Evolutionary conservation across 2,888 invertebrate species (phyloP).

Genomic region (Nomada fabriciana): DNA sequence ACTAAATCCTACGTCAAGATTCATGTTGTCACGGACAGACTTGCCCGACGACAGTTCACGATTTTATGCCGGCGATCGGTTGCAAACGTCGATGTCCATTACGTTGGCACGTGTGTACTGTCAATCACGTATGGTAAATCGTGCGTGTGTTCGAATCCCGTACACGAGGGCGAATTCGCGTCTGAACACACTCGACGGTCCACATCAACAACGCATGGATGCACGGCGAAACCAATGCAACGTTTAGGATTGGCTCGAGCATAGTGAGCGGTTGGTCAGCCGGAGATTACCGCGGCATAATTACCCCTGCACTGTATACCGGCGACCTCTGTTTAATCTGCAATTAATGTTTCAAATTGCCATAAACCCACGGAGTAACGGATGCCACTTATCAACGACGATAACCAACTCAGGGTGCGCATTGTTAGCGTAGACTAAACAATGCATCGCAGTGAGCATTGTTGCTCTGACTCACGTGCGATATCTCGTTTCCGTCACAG

Average conservation of each 20-base stretch:
- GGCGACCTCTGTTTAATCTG: conserved; percentile 81
- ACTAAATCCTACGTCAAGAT: conserved; percentile 52
- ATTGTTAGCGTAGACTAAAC: conserved; percentile 49
- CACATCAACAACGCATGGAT: conserved; percentile 76
- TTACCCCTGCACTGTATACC: conserved; percentile 76
- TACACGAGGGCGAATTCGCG: conserved; percentile 10
- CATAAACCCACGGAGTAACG: conserved; percentile 78
- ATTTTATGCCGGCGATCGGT: conserved; percentile 49
- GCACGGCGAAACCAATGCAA: conserved; percentile 72
- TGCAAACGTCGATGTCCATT: conserved; percentile 64
- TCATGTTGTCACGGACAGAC: conserved; percentile 44
- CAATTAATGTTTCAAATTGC: conserved; percentile 84
- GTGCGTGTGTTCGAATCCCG: conserved; percentile 58
- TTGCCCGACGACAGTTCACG: conserved; percentile 50
- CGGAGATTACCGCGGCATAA: conserved; percentile 83
- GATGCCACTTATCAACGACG: conserved; percentile 80
- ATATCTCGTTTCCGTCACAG: not conserved
- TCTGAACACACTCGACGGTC: conserved; percentile 44
- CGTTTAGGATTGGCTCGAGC: conserved; percentile 74
- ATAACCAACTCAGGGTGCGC: conserved; percentile 70
- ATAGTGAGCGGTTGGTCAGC: conserved; percentile 79
- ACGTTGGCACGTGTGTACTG: conserved; percentile 69
- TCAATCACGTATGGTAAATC: conserved; percentile 73
- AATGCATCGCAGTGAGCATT: conserved; percentile 42
- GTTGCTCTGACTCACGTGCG: conserved; percentile 15